phyloP scores from a whole-genome alignment of 2,113 vertebrate species.

The Orycteropus afer region DNA sequence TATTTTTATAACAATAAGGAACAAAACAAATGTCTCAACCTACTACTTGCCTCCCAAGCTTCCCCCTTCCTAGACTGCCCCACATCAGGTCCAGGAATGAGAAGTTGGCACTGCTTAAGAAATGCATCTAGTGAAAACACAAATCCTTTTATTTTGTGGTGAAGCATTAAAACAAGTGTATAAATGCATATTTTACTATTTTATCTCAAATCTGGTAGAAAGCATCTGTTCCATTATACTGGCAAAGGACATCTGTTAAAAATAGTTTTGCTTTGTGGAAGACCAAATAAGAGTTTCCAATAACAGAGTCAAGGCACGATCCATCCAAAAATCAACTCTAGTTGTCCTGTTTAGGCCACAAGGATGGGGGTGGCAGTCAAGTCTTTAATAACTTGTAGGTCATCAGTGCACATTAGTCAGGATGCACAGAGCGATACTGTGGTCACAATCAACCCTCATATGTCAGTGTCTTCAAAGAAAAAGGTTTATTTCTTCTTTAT shows the following conservation, averaged over 20 bases:
- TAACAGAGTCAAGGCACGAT: background rate
- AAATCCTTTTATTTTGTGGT: background rate
- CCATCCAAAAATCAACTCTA: background rate
- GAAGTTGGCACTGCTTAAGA: background rate
- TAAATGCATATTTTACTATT: conserved; percentile 17
- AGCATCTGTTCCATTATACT: background rate
- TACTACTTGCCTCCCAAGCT: background rate
- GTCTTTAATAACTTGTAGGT: background rate
- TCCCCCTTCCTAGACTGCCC: background rate
- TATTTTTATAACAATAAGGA: too few species aligned
- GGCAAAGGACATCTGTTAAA: conserved; percentile 24
- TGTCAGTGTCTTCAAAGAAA: background rate
- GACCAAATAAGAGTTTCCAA: conserved; percentile 5
- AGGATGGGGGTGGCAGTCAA: background rate
- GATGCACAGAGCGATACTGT: background rate
- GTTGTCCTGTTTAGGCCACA: background rate
- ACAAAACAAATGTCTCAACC: background rate
- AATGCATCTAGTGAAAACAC: background rate
- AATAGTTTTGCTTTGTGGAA: background rate
- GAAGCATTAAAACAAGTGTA: background rate
- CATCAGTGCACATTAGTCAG: background rate
- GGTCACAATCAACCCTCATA: background rate
- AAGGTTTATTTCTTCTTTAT: background rate
- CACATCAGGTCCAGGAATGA: background rate
- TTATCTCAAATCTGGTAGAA: background rate